phyloP scores from a whole-genome alignment of 2,113 vertebrate species.

The Heloderma charlesbogerti region DNA sequence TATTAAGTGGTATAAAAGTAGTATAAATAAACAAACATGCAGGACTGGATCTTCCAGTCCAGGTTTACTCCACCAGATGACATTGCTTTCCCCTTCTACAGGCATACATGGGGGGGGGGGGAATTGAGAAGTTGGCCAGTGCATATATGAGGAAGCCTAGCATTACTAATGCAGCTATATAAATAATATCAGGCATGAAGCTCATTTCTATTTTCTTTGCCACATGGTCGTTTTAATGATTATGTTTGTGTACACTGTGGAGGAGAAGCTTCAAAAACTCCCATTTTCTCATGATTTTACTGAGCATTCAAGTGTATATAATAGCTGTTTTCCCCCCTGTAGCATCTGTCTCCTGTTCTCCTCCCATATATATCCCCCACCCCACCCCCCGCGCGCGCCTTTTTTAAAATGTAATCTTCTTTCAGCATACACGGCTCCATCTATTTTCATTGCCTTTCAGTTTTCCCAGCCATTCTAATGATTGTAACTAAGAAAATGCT shows the following conservation, averaged over 20 bases:
- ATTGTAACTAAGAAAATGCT: slow-evolving; percentile 10
- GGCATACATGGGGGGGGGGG: neutral
- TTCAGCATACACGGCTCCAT: neutral
- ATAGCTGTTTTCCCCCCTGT: slow-evolving; percentile 9
- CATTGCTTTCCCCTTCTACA: neutral
- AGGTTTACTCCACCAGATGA: neutral
- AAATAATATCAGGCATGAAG: slow-evolving; percentile 42
- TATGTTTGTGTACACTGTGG: slow-evolving; percentile 4
- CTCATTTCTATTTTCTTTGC: slow-evolving; percentile 38
- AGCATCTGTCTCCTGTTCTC: slow-evolving; percentile 4
- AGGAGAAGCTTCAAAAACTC: slow-evolving; percentile 43
- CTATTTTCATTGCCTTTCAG: slow-evolving; percentile 52
- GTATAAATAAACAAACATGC: too few relatives aligned
- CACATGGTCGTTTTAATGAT: slow-evolving; percentile 38
- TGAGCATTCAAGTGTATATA: slow-evolving; percentile 42
- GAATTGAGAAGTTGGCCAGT: neutral
- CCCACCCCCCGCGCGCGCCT: neutral
- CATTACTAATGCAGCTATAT: slow-evolving; percentile 30
- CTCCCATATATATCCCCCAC: neutral
- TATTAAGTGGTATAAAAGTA: too few relatives aligned
- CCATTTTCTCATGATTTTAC: slow-evolving; percentile 52
- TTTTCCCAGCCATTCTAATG: slow-evolving; percentile 37
- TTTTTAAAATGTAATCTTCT: slow-evolving; percentile 35
- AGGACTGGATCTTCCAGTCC: neutral
- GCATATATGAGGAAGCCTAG: slow-evolving; percentile 9